Evolutionary conservation across 2,797 vertebrate species (phyloP), one percentile per base, ranked within the genome.

Genomic region (Alcedo quadribrachys): DNA sequence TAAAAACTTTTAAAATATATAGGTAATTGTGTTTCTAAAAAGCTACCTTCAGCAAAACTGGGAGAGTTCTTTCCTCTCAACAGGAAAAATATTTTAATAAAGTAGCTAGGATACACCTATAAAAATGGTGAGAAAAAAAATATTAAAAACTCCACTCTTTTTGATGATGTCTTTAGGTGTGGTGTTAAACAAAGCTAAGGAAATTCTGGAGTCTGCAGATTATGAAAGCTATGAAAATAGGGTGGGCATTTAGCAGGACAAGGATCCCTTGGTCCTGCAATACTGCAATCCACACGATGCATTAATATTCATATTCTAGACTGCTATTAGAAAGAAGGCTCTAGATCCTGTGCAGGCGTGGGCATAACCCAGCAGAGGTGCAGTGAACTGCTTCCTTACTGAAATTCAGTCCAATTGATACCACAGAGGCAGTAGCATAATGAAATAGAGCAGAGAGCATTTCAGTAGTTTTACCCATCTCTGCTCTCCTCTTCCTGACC

Each of bases 381-480:
- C 75, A 90, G 75, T 0, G 1, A 92, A 80, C 81, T 90, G 85
- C 87, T 92, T 84, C 71, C 61, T 87, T 32, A 91, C 57, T 84
- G 68, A 92, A 93, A 95, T 95, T 82, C 87, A 91, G 78, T 63
- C 71, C 81, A 83, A 92, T 55, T 89, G 79, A 80, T 55, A 71
- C 50, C 54, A 75, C 90, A 80, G 71, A 81, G 43, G 77, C 67
- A 61, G 75, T 1, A 68, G 84, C 7, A 1, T 63, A 80, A 78
- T 53, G 65, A 94, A 92, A 90, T 13, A 65, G 32, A 82, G 54
- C 81, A 92, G 81, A 71, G 83, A 93, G 24, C 30, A 53, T 87
- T 89, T 82, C 61, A 62, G 81, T 33, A 78, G 54, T 81, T 94
- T 78, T 71, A 80, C 37, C 78, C 40, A 75, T 42, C 75, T 48